Evolutionary conservation across 2,888 invertebrate genomes (phyloP).

Genomic region (Abrostola tripartita): DNA sequence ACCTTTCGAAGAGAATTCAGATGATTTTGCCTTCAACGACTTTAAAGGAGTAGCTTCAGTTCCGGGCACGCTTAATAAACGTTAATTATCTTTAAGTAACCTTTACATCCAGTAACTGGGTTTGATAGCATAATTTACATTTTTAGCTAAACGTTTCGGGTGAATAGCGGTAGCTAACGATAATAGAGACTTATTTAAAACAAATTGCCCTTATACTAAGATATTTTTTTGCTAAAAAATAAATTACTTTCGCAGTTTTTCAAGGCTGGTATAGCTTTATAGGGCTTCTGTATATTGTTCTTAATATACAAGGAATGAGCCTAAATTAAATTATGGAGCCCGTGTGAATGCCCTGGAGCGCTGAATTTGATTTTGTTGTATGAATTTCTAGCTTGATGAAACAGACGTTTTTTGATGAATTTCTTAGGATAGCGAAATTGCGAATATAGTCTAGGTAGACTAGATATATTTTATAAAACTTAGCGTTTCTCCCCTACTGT

Average conservation of each 20-base stretch:
- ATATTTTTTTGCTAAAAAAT: constrained; percentile 9
- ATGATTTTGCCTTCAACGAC: too few relatives aligned
- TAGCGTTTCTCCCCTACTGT: not conserved
- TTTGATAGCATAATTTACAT: constrained; percentile 38
- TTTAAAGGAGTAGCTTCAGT: too few relatives aligned
- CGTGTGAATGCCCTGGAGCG: not conserved
- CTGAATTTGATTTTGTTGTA: not conserved
- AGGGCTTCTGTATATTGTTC: not conserved
- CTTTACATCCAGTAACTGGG: constrained; percentile 30
- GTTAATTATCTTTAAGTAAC: constrained; percentile 34
- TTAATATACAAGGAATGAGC: not conserved
- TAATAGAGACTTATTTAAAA: constrained; percentile 24
- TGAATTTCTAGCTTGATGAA: not conserved
- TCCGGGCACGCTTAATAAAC: constrained; percentile 14
- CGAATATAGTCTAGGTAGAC: too few relatives aligned
- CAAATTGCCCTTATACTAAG: not conserved
- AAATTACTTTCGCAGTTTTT: not conserved
- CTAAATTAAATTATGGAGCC: not conserved
- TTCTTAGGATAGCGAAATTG: not conserved
- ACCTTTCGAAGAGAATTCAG: too few relatives aligned
- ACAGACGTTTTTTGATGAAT: not conserved
- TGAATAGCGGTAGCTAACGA: constrained; percentile 21
- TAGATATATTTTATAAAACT: not conserved
- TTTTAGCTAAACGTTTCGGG: constrained; percentile 20
- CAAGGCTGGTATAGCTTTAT: not conserved